phyloP scores from a whole-genome alignment of 1,140 invertebrate genomes.

The Bombus consobrinus region DNA sequence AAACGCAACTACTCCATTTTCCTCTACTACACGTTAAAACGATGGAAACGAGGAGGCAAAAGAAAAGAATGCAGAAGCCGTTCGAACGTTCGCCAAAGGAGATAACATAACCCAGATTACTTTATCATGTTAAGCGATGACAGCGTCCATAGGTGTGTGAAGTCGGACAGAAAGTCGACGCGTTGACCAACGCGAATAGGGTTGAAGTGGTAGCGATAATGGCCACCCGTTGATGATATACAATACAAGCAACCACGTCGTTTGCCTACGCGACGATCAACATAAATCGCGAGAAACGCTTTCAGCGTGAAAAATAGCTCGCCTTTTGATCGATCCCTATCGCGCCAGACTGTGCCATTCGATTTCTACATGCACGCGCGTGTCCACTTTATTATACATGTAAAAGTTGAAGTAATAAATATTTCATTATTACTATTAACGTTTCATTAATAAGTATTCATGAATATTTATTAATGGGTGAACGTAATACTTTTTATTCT shows the following conservation, averaged over 20 bases:
- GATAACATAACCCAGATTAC: slow-evolving; percentile 41
- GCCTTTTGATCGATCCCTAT: slow-evolving; percentile 17
- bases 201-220: slow-evolving; percentile 24
- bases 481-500: too few species aligned
- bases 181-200: slow-evolving; percentile 27
- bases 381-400: not conserved
- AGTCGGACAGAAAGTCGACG: not conserved
- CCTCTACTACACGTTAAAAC: not conserved
- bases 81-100: not conserved
- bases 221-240: not conserved
- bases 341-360: not conserved
- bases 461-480: too few species aligned
- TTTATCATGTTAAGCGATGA: slow-evolving; percentile 32
- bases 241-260: not conserved
- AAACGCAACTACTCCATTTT: not conserved
- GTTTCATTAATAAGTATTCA: too few species aligned
- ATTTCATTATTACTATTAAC: too few species aligned
- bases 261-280: not conserved
- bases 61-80: not conserved
- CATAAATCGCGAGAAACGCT: slow-evolving; percentile 46
- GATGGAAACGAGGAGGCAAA: not conserved
- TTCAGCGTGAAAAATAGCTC: slow-evolving; percentile 47
- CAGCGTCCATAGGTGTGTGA: not conserved
- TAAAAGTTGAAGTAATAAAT: too few species aligned
- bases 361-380: not conserved